A percentile compares a stretch with the other conserved stretches of the same genome.
These are phyloP conservation scores for Diloba caeruleocephala DNA, from an alignment of 2,888 invertebrate genomes.

Conservation along the genomic window DNA sequence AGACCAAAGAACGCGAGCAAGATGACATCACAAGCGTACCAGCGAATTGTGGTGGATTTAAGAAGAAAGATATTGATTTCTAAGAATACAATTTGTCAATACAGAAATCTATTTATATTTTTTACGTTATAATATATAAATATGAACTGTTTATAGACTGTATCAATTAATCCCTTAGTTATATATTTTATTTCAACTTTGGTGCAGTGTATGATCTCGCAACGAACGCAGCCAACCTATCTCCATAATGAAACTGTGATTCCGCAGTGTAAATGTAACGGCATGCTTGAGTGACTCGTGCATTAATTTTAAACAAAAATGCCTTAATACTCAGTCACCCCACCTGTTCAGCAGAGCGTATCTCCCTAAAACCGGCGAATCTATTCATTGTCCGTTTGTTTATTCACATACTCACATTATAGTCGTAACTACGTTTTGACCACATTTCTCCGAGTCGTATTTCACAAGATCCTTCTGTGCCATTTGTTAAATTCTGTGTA, in stretches of 20 bases:
- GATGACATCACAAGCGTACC: slow-evolving; percentile 88
- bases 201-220: slow-evolving; percentile 14
- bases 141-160: slow-evolving; percentile 16
- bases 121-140: slow-evolving; percentile 32
- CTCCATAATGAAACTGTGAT: slow-evolving; percentile 36
- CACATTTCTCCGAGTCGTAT: slow-evolving; percentile 51
- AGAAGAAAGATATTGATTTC: slow-evolving; percentile 91
- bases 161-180: slow-evolving; percentile 23
- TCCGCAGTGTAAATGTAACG: slow-evolving; percentile 39
- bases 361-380: slow-evolving; percentile 87
- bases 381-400: slow-evolving; percentile 81
- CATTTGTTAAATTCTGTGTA: slow-evolving; percentile 1
- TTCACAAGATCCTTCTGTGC: slow-evolving; percentile 31
- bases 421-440: slow-evolving; percentile 56
- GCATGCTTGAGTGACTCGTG: slow-evolving; percentile 69
- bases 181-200: background rate
- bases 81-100: slow-evolving; percentile 63
- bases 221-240: slow-evolving; percentile 14
- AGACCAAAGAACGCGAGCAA: slow-evolving; percentile 90
- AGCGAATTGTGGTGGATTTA: slow-evolving; percentile 89
- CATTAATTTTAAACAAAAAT: slow-evolving; percentile 86
- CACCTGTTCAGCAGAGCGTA: slow-evolving; percentile 87
- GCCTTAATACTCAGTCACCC: slow-evolving; percentile 89
- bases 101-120: slow-evolving; percentile 18
- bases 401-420: slow-evolving; percentile 75